A percentile compares a stretch with the other conserved stretches of the same genome.
Evolutionary conservation across 2,888 invertebrate species (phyloP).

Genomic region (Chrysodeixis includens): DNA sequence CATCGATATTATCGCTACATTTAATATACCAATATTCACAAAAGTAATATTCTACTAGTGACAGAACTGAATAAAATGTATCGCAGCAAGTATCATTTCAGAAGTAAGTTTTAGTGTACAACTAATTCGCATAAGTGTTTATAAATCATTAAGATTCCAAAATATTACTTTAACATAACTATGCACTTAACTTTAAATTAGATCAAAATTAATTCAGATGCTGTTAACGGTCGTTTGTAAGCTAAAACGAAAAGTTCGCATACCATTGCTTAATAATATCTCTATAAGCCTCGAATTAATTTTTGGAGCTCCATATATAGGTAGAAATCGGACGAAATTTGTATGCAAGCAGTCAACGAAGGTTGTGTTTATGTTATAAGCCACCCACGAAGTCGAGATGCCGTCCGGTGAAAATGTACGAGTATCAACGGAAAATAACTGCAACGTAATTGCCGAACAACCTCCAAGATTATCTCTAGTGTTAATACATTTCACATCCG

Average conservation of each 20-base stretch:
- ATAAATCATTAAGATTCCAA: background rate
- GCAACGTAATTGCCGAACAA: conserved; percentile 36
- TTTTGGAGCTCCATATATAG: background rate
- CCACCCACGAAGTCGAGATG: conserved; percentile 52
- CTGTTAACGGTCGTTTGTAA: background rate
- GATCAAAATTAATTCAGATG: background rate
- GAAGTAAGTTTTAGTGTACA: too few relatives aligned
- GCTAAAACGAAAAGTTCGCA: background rate
- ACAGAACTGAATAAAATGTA: too few relatives aligned
- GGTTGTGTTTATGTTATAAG: conserved; percentile 20
- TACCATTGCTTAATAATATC: background rate
- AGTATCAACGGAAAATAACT: conserved; percentile 32
- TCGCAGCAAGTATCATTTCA: too few relatives aligned
- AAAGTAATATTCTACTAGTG: too few relatives aligned
- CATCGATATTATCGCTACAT: too few relatives aligned
- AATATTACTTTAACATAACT: background rate
- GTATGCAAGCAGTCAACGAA: conserved; percentile 28
- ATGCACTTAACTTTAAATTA: background rate
- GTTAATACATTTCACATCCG: conserved; percentile 62
- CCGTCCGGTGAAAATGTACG: conserved; percentile 29
- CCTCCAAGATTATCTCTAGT: conserved; percentile 32
- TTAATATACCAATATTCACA: too few relatives aligned
- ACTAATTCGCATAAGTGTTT: background rate
- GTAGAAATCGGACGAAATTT: background rate
- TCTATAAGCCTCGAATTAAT: conserved; percentile 2